Percentiles rank a stretch among this genome's conserved stretches.
Evolutionary conservation across 2,113 vertebrate genomes (phyloP).

Genomic region (Capreolus pygargus): DNA sequence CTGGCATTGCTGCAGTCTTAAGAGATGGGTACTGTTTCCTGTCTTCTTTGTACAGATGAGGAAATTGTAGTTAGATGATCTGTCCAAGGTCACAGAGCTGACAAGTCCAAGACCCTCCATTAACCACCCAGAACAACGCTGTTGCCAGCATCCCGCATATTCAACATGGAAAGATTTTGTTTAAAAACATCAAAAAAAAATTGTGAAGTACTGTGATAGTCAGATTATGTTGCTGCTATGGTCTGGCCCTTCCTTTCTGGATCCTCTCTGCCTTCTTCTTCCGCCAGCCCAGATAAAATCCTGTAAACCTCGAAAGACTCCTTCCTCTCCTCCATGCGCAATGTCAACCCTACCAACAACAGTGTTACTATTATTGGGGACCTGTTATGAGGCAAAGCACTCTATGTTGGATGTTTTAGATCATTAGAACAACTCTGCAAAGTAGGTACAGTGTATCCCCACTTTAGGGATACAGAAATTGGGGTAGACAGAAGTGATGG

Average conservation of each 20-base stretch:
- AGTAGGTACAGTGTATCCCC: neutral
- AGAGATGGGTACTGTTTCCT: neutral
- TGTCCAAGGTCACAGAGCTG: neutral
- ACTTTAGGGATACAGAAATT: neutral
- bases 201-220: neutral
- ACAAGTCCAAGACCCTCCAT: neutral
- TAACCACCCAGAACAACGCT: neutral
- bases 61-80: neutral
- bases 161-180: neutral
- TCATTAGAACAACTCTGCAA: neutral
- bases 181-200: neutral
- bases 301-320: neutral
- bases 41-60: neutral
- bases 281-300: neutral
- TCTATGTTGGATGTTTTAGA: neutral
- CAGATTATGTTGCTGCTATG: neutral
- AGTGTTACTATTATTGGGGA: neutral
- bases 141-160: neutral
- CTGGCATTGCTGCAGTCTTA: neutral
- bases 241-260: neutral
- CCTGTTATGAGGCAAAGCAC: neutral
- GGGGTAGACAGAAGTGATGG: neutral
- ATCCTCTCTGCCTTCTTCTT: neutral
- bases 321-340: neutral
- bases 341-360: neutral